Percentiles rank a stretch among this genome's conserved stretches.
Evolutionary conservation across 2,113 vertebrate genomes (phyloP).

Genomic region (Epinephelus lanceolatus): DNA sequence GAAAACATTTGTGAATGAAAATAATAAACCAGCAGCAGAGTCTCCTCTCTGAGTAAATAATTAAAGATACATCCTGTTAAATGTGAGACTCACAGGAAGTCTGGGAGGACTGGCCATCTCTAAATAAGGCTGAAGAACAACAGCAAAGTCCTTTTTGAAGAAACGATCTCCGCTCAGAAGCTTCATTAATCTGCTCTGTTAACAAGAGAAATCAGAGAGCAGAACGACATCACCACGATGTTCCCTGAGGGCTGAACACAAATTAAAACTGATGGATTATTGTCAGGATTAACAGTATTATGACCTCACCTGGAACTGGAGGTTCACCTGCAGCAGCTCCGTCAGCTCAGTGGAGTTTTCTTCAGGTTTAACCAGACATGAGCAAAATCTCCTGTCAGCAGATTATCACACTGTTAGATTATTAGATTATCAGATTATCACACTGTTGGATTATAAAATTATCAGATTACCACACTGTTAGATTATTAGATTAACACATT

Average conservation of each 20-base stretch:
- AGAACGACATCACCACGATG: not conserved
- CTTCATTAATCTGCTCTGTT: slow-evolving; percentile 64
- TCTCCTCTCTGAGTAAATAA: too few relatives aligned
- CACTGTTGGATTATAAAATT: not conserved
- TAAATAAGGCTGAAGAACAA: slow-evolving; percentile 77
- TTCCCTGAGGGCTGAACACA: not conserved
- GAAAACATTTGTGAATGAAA: too few relatives aligned
- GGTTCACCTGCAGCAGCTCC: slow-evolving; percentile 69
- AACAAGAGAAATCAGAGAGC: not conserved
- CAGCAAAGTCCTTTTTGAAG: slow-evolving; percentile 78
- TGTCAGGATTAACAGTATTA: too few relatives aligned
- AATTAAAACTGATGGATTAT: too few relatives aligned
- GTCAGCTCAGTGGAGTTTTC: slow-evolving; percentile 73
- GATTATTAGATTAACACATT: too few relatives aligned
- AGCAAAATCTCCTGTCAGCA: slow-evolving; percentile 75
- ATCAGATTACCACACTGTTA: not conserved
- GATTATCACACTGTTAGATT: not conserved
- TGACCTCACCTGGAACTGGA: slow-evolving; percentile 71
- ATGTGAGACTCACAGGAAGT: slow-evolving; percentile 50
- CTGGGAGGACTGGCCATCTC: slow-evolving; percentile 34
- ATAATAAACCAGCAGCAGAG: too few relatives aligned
- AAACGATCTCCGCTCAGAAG: slow-evolving; percentile 68
- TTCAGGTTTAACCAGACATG: slow-evolving; percentile 70
- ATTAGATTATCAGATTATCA: not conserved
- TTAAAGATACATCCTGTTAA: too few relatives aligned